Evolutionary conservation across 2,888 invertebrate species (phyloP).

Genomic region (Ochropleura plecta): DNA sequence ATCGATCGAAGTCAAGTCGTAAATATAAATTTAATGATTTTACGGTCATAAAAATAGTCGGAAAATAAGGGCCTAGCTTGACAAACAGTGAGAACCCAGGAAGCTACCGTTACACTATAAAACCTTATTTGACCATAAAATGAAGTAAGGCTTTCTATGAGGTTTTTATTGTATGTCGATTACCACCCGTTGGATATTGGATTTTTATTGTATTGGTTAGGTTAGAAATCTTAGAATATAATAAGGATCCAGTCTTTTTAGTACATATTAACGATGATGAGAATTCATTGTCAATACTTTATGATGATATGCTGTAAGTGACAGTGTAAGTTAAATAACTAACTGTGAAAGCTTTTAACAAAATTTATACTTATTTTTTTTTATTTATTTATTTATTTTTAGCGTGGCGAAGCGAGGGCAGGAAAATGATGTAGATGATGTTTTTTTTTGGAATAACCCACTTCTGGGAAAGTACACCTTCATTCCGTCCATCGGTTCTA

Average conservation of each 20-base stretch:
- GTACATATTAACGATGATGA: background rate
- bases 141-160: conserved; percentile 22
- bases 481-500: background rate
- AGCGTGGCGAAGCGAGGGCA: too few relatives aligned
- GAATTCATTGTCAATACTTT: background rate
- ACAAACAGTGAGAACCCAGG: conserved; percentile 29
- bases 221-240: background rate
- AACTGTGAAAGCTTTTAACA: too few relatives aligned
- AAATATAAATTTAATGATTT: conserved; percentile 52
- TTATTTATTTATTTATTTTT: too few relatives aligned
- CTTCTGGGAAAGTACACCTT: too few relatives aligned
- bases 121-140: conserved; percentile 53
- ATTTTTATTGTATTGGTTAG: background rate
- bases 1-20: conserved; percentile 34
- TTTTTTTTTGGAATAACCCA: too few relatives aligned
- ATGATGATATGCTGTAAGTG: too few relatives aligned
- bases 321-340: too few relatives aligned
- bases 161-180: conserved; percentile 9
- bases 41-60: conserved; percentile 47
- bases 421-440: too few relatives aligned
- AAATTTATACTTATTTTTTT: too few relatives aligned
- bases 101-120: conserved; percentile 56
- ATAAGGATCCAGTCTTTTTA: background rate
- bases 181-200: background rate
- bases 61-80: conserved; percentile 26